Evolutionary conservation across 2,113 vertebrate genomes (phyloP).

Genomic region (Dascyllus trimaculatus): DNA sequence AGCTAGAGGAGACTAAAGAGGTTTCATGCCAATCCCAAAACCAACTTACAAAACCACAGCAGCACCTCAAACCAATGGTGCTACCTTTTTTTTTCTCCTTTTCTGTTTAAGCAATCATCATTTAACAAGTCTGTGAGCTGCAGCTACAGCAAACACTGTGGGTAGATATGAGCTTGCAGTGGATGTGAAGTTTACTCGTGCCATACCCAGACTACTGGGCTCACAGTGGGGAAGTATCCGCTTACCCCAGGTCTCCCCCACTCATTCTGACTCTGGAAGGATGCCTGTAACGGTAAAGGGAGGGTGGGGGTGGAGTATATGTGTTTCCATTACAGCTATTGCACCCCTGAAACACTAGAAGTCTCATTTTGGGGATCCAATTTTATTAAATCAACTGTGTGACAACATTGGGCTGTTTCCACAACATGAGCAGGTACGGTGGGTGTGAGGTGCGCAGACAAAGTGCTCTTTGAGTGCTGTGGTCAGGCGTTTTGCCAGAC

Average conservation of each 20-base stretch:
- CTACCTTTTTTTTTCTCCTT: slow-evolving; percentile 55
- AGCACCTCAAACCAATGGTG: slow-evolving; percentile 27
- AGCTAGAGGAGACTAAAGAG: slow-evolving; percentile 40
- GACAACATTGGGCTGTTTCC: slow-evolving; percentile 82
- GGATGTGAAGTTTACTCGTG: slow-evolving; percentile 51
- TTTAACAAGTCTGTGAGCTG: slow-evolving; percentile 66
- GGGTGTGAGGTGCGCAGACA: slow-evolving; percentile 81
- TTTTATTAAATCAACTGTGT: slow-evolving; percentile 89
- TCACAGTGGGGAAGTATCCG: slow-evolving; percentile 74
- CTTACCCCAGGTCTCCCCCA: slow-evolving; percentile 66
- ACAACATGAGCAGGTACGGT: slow-evolving; percentile 85
- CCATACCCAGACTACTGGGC: slow-evolving; percentile 63
- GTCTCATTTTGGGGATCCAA: slow-evolving; percentile 84
- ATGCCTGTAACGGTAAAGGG: slow-evolving; percentile 64
- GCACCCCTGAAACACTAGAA: slow-evolving; percentile 81
- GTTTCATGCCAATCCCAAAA: slow-evolving; percentile 60
- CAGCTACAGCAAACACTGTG: slow-evolving; percentile 35
- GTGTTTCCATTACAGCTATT: slow-evolving; percentile 88
- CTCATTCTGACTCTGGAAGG: slow-evolving; percentile 79
- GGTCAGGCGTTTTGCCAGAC: slow-evolving; percentile 86
- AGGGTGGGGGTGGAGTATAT: slow-evolving; percentile 24
- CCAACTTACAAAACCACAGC: slow-evolving; percentile 72
- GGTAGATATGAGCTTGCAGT: slow-evolving; percentile 55
- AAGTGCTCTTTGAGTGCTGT: slow-evolving; percentile 87
- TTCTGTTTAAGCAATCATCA: slow-evolving; percentile 74